phyloP scores from a whole-genome alignment of 2,888 invertebrate genomes.

The Campaea margaritaria region DNA sequence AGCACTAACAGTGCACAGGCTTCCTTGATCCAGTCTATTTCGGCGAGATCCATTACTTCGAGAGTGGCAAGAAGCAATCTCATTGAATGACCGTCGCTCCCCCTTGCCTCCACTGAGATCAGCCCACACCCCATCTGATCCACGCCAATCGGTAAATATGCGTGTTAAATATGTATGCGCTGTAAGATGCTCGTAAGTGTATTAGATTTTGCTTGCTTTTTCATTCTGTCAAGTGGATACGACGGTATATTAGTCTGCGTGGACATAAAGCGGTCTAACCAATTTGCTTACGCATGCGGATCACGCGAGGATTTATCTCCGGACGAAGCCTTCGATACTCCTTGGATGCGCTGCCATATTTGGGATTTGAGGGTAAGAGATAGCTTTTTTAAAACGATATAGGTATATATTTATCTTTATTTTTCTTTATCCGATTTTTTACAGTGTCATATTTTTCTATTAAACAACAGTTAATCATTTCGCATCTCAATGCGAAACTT shows the following conservation, averaged over 20 bases:
- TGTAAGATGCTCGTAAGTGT: constrained; percentile 83
- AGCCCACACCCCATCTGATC: constrained; percentile 68
- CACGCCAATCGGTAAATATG: constrained; percentile 85
- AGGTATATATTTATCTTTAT: no score
- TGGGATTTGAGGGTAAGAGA: constrained; percentile 1
- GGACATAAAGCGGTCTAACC: constrained; percentile 58
- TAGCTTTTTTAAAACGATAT: neutral
- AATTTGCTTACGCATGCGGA: constrained; percentile 66
- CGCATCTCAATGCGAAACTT: neutral
- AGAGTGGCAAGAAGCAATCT: constrained; percentile 86
- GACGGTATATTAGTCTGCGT: constrained; percentile 58
- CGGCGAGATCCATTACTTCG: constrained; percentile 84
- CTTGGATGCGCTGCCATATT: constrained; percentile 34
- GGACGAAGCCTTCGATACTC: constrained; percentile 42
- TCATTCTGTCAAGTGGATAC: constrained; percentile 77
- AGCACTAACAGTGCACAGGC: constrained; percentile 72
- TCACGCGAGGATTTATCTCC: constrained; percentile 64
- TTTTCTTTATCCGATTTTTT: neutral
- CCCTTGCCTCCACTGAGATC: constrained; percentile 54
- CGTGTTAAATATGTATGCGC: constrained; percentile 85
- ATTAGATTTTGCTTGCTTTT: constrained; percentile 83
- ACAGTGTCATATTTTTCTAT: neutral
- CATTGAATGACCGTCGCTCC: constrained; percentile 85
- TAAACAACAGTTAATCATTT: neutral
- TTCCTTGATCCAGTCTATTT: constrained; percentile 84